Evolutionary conservation across 1,140 invertebrate species (phyloP).

Genomic region (Aphaenogaster ashmeadi): DNA sequence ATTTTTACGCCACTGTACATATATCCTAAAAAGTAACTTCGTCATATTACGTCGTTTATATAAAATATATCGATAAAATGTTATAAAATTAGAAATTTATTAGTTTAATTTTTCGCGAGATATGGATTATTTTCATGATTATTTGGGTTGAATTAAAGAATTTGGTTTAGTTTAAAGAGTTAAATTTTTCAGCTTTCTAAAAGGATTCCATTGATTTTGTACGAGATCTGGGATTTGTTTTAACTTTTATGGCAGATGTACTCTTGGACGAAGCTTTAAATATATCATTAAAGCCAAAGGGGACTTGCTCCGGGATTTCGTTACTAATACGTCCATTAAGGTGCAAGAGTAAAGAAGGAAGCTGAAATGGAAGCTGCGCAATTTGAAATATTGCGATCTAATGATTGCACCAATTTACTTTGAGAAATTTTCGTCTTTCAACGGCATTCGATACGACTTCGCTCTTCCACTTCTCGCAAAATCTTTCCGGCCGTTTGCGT

Average conservation of each 20-base stretch:
- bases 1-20: not conserved
- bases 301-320: not conserved
- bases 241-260: not conserved
- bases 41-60: not conserved
- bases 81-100: not conserved
- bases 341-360: not conserved
- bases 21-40: not conserved
- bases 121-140: not conserved
- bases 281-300: conserved; percentile 26
- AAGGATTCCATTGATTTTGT: not conserved
- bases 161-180: not conserved
- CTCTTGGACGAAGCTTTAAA: not conserved
- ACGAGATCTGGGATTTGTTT: conserved; percentile 3
- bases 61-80: not conserved
- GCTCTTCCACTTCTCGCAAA: not conserved
- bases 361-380: conserved; percentile 8
- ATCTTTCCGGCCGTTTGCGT: conserved; percentile 6
- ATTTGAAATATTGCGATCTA: conserved; percentile 39
- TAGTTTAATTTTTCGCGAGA: not conserved
- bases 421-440: conserved; percentile 38
- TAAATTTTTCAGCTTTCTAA: not conserved
- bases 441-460: conserved; percentile 2
- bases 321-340: conserved; percentile 43
- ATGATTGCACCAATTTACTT: conserved; percentile 48
- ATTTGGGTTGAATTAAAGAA: not conserved